phyloP scores from a whole-genome alignment of 2,113 vertebrate species.

The Rhizomys pruinosus region DNA sequence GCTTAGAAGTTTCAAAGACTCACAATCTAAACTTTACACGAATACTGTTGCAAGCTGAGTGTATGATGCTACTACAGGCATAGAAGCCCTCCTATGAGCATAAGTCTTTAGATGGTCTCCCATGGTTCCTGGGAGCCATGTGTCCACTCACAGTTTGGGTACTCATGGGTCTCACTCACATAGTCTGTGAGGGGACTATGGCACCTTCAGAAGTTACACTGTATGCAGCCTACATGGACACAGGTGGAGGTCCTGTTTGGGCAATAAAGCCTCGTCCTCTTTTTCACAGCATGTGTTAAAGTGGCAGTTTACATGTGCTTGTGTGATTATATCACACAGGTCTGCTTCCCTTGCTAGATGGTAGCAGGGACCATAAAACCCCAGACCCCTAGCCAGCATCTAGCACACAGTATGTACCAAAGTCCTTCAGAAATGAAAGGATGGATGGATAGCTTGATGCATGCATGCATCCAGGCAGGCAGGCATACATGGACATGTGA shows the following conservation, averaged over 20 bases:
- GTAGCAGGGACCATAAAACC: not conserved
- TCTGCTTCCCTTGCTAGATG: not conserved
- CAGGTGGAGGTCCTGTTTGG: not conserved
- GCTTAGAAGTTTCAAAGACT: not conserved
- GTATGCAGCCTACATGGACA: not conserved
- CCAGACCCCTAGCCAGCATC: not conserved
- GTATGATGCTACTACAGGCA: not conserved
- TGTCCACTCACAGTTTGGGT: not conserved
- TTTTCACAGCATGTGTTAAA: not conserved
- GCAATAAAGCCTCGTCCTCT: not conserved
- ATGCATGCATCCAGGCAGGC: too few species aligned
- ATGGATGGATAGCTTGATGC: too few species aligned
- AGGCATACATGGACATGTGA: too few species aligned
- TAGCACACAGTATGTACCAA: not conserved
- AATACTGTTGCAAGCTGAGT: not conserved
- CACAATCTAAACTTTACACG: not conserved
- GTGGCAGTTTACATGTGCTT: not conserved
- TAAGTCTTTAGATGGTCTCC: not conserved
- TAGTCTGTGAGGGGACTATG: not conserved
- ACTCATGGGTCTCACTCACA: not conserved
- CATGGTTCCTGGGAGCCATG: not conserved
- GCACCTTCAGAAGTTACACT: not conserved
- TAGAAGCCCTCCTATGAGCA: not conserved
- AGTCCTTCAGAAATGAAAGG: constrained; percentile 6
- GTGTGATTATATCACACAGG: not conserved